phyloP scores from a whole-genome alignment of 1,140 invertebrate species.

The Globodera rostochiensis region DNA sequence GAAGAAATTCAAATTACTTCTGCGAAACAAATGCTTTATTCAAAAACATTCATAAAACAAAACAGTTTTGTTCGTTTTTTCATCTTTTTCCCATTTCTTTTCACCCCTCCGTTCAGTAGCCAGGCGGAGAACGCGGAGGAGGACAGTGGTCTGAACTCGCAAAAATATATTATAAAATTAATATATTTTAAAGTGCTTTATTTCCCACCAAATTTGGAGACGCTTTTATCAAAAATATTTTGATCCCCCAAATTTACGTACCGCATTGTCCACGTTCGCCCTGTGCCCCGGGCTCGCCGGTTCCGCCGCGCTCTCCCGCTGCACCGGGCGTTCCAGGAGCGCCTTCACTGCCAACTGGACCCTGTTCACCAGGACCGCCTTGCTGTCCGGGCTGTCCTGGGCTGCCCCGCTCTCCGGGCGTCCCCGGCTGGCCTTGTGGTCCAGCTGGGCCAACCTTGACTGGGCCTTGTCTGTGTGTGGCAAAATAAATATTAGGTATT shows the following conservation, averaged over 20 bases:
- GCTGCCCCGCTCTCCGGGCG: neutral
- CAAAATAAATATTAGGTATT: neutral
- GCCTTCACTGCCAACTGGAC: neutral
- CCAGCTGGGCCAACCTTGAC: slow-evolving; percentile 7
- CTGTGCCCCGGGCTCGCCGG: neutral
- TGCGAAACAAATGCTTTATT: too few relatives aligned
- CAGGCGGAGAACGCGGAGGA: slow-evolving; percentile 11
- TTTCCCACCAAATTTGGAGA: too few relatives aligned
- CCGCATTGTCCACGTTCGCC: slow-evolving; percentile 1
- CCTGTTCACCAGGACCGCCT: neutral
- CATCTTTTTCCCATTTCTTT: neutral
- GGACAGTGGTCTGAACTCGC: slow-evolving; percentile 18
- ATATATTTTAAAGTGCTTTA: too few relatives aligned
- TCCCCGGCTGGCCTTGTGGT: slow-evolving; percentile 14
- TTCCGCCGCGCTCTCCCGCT: neutral
- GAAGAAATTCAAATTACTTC: too few relatives aligned
- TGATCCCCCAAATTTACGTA: neutral
- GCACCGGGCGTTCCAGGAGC: neutral
- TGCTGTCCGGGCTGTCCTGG: neutral
- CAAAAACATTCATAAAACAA: too few relatives aligned
- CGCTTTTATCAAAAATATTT: too few relatives aligned
- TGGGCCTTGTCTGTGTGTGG: neutral
- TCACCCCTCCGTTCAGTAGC: slow-evolving; percentile 1
- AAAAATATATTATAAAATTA: neutral
- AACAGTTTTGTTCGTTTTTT: neutral